A percentile compares a stretch with the other conserved stretches of the same genome.
Conservation (phyloP, 2,888 invertebrate species). For the Gari tellinella region DNA sequence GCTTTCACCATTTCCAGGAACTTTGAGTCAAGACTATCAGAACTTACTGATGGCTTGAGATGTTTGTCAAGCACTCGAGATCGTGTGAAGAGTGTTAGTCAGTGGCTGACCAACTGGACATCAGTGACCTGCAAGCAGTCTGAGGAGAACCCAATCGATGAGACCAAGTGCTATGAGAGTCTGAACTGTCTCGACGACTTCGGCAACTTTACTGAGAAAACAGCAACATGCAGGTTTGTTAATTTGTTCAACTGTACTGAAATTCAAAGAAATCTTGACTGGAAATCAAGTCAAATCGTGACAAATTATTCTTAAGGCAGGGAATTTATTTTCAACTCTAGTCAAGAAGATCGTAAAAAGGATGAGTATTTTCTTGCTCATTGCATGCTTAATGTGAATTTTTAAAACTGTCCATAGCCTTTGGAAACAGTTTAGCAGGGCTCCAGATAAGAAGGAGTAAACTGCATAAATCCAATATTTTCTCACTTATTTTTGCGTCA, state of each 20-base stretch:
- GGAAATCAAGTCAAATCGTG: no score
- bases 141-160: slow-evolving; percentile 4
- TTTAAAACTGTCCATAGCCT: no score
- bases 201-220: slow-evolving; percentile 32
- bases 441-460: no score
- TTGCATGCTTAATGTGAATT: no score
- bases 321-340: no score
- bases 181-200: slow-evolving; percentile 30
- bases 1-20: slow-evolving; percentile 2
- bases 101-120: slow-evolving; percentile 25
- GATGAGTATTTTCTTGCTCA: no score
- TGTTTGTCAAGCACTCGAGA: slow-evolving; percentile 9
- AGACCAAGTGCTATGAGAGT: slow-evolving; percentile 23
- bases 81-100: slow-evolving; percentile 7
- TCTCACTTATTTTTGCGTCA: no score
- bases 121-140: slow-evolving; percentile 6
- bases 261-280: no score
- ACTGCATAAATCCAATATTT: no score
- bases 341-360: no score
- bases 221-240: slow-evolving; percentile 37
- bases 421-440: no score
- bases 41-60: not conserved
- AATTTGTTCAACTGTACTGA: not conserved
- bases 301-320: no score
- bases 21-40: not conserved